A percentile compares a stretch with the other conserved stretches of the same genome.
phyloP scores from a whole-genome alignment of 2,113 vertebrate species.

The Pelecanoides urinatrix region DNA sequence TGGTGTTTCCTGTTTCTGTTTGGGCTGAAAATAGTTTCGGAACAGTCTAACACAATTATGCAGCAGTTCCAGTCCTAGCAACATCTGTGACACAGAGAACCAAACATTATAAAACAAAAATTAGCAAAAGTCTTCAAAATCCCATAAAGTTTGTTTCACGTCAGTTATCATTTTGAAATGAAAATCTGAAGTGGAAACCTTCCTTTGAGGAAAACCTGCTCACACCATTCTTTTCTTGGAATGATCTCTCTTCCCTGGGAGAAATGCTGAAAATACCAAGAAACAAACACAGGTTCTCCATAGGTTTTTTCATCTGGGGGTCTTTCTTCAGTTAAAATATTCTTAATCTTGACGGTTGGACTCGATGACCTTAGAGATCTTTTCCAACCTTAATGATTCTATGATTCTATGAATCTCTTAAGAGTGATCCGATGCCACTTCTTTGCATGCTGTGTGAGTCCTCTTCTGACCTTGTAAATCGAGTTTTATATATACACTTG shows the following conservation, averaged over 20 bases:
- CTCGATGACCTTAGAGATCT: too few species aligned
- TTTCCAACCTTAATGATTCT: too few species aligned
- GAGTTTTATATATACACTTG: conserved; percentile 17
- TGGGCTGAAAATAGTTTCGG: neutral
- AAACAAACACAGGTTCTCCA: neutral
- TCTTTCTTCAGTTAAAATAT: neutral
- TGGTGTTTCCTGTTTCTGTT: neutral
- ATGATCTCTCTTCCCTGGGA: neutral
- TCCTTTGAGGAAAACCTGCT: neutral
- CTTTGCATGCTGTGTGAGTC: conserved; percentile 5
- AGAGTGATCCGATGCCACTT: neutral
- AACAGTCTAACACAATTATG: neutral
- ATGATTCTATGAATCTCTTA: too few species aligned
- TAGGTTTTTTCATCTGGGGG: neutral
- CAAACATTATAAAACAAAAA: neutral
- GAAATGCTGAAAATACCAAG: neutral
- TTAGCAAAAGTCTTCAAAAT: neutral
- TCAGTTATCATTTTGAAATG: neutral
- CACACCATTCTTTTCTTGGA: neutral
- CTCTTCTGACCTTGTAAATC: conserved; percentile 54
- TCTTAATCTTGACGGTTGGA: too few species aligned
- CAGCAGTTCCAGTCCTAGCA: neutral
- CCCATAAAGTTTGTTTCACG: neutral
- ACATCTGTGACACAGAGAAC: neutral
- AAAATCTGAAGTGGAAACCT: neutral